A percentile compares a stretch with the other conserved stretches of the same genome.
Conservation (phyloP, 2,113 vertebrate genomes). For the Hydrochoerus hydrochaeris region DNA sequence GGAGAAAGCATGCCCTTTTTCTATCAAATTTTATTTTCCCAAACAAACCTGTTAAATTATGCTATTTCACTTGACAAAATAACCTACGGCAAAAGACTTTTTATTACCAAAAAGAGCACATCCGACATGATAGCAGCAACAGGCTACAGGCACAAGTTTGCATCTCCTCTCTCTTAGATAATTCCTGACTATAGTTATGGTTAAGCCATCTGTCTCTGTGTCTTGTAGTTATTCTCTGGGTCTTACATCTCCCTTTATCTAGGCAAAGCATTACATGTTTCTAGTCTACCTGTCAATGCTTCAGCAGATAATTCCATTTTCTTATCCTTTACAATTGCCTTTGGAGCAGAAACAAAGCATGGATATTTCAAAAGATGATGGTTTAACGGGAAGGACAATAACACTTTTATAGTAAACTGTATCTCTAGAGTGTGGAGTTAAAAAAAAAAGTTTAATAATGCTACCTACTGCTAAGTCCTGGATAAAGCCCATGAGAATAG, state of each 20-base stretch:
- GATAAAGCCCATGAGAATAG: slow-evolving; percentile 62
- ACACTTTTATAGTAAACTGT: slow-evolving; percentile 63
- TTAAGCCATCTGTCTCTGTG: slow-evolving; percentile 69
- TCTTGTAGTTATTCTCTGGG: slow-evolving; percentile 65
- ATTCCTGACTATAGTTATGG: slow-evolving; percentile 24
- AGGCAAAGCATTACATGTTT: slow-evolving; percentile 54
- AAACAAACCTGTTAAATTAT: background rate
- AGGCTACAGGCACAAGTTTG: slow-evolving; percentile 48
- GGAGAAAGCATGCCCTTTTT: slow-evolving; percentile 46
- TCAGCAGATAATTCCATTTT: slow-evolving; percentile 52
- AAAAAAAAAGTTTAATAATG: slow-evolving; percentile 73
- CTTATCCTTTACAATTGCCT: slow-evolving; percentile 69
- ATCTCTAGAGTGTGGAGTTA: slow-evolving; percentile 61
- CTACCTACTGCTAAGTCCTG: slow-evolving; percentile 58
- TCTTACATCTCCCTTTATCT: slow-evolving; percentile 81
- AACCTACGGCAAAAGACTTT: slow-evolving; percentile 69
- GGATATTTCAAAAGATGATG: slow-evolving; percentile 74
- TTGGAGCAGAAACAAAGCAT: slow-evolving; percentile 64
- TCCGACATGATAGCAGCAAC: slow-evolving; percentile 66
- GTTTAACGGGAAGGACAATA: slow-evolving; percentile 64
- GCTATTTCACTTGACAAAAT: slow-evolving; percentile 70
- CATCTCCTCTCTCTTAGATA: slow-evolving; percentile 64
- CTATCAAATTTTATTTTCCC: slow-evolving; percentile 75
- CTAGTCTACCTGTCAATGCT: slow-evolving; percentile 66
- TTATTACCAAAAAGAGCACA: slow-evolving; percentile 66